Conservation (phyloP, 2,113 vertebrate genomes). For the Sminthopsis crassicaudata region DNA sequence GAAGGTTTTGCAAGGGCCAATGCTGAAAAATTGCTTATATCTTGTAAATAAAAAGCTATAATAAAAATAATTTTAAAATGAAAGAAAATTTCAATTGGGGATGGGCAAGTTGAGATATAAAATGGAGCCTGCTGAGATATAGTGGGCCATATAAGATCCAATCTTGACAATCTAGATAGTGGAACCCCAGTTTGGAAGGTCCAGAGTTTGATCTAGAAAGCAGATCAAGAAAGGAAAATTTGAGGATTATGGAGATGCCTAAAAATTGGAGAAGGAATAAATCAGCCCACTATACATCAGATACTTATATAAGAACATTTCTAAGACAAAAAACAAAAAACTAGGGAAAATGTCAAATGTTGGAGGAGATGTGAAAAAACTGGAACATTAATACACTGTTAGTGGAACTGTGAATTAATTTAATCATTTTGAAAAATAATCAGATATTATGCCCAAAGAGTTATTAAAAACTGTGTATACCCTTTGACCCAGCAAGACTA, state of each 20-base stretch:
- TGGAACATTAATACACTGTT: neutral
- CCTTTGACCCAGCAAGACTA: neutral
- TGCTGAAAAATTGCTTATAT: too few species aligned
- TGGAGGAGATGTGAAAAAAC: too few species aligned
- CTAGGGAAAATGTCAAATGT: too few species aligned
- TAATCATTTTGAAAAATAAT: neutral
- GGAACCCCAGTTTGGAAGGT: neutral
- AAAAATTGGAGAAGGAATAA: neutral
- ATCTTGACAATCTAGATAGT: neutral
- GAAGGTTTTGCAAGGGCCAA: too few species aligned
- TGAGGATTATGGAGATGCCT: neutral
- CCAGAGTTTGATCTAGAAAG: neutral
- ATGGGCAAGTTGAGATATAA: neutral
- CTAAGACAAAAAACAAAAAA: neutral
- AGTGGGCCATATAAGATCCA: neutral
- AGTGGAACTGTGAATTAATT: neutral
- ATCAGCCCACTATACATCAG: neutral
- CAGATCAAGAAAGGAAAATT: neutral
- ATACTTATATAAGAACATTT: neutral
- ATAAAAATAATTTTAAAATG: too few species aligned
- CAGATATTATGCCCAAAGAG: neutral
- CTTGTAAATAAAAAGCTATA: too few species aligned
- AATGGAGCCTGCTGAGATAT: neutral
- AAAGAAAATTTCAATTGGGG: neutral
- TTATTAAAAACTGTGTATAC: neutral